These are phyloP conservation scores for Tipula unca DNA, from an alignment of 2,888 invertebrate species.

Conservation along the genomic window DNA sequence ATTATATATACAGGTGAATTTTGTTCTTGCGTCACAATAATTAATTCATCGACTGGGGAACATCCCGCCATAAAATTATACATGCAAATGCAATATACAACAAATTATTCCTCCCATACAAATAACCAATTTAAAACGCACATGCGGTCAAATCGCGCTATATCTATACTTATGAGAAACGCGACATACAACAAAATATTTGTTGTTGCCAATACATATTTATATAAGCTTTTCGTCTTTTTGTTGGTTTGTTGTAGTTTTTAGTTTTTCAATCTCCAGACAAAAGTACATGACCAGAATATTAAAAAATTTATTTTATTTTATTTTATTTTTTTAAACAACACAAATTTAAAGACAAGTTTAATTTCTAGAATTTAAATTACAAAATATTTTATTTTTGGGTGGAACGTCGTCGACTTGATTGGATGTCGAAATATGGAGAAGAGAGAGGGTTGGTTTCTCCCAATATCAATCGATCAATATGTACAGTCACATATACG, in stretches of 20 bases:
- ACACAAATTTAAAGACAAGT: neutral
- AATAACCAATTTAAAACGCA: neutral
- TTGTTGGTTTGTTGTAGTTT: neutral
- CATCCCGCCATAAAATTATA: neutral
- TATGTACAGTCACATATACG: neutral
- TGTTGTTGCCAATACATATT: neutral
- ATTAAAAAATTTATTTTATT: neutral
- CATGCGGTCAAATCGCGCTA: neutral
- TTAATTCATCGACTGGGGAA: neutral
- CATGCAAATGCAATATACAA: no score
- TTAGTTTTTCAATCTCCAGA: neutral
- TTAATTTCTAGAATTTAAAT: constrained; percentile 14
- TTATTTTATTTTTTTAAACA: no score
- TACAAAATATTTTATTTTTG: neutral
- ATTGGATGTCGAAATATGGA: neutral
- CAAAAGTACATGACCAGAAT: neutral
- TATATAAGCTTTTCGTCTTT: neutral
- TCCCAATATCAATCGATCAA: neutral
- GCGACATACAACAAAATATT: neutral
- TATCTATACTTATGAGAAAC: neutral
- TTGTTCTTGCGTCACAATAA: neutral
- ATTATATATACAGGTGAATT: neutral
- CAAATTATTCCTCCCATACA: neutral
- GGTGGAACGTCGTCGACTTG: neutral
- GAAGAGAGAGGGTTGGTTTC: neutral